Conservation (phyloP, 2,113 vertebrate genomes). For the Lepus timidus region DNA sequence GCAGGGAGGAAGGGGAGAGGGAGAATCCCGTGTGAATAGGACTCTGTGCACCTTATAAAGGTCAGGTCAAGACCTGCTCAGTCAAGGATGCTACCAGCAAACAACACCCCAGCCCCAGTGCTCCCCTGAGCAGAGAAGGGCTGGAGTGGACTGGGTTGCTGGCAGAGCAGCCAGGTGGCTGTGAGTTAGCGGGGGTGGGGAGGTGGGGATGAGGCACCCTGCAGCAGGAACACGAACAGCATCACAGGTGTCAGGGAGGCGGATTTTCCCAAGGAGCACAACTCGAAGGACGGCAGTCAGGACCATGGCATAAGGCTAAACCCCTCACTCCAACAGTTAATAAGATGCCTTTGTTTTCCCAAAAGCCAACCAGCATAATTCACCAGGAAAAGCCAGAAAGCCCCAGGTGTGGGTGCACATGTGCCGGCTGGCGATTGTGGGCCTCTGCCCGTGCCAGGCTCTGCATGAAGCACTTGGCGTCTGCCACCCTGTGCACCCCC, state of each 20-base stretch:
- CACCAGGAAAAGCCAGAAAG: not conserved
- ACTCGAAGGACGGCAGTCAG: fast-evolving
- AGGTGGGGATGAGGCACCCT: too few relatives aligned
- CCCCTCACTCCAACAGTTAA: not conserved
- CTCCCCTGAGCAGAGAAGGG: not conserved
- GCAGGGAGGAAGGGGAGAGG: not conserved
- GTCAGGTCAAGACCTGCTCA: not conserved
- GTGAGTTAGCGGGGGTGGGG: not conserved
- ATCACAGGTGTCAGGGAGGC: not conserved
- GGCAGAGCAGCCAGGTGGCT: not conserved
- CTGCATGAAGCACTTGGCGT: not conserved
- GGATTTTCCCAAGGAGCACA: not conserved
- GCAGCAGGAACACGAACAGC: not conserved
- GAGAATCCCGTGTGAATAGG: not conserved
- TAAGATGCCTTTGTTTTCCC: not conserved
- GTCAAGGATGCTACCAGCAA: not conserved
- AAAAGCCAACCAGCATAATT: not conserved
- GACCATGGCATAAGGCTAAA: not conserved
- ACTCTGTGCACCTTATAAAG: not conserved
- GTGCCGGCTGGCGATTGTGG: not conserved
- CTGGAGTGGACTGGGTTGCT: not conserved
- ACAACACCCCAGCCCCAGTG: not conserved
- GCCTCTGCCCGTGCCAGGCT: not conserved
- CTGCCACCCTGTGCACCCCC: not conserved
- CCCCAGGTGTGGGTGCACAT: fast-evolving